Evolutionary conservation across 2,888 invertebrate genomes (phyloP).

Genomic region (Chymomyza fuscimana): DNA sequence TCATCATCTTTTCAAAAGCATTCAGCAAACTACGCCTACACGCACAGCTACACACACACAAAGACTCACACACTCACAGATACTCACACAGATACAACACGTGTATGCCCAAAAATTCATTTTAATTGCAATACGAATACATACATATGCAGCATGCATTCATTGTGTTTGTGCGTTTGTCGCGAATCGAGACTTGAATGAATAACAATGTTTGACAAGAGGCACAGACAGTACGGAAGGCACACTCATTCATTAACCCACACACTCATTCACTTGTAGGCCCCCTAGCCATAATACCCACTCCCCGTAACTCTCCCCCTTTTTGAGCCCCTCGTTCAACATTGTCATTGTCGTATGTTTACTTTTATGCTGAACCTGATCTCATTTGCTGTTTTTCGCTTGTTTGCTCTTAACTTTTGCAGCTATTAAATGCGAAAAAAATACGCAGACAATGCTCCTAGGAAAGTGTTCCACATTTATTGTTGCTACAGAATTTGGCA

Average conservation of each 20-base stretch:
- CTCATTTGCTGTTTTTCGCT: slow-evolving; percentile 57
- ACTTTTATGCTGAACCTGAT: slow-evolving; percentile 51
- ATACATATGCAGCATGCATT: not conserved
- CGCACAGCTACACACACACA: not conserved
- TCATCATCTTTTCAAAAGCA: not conserved
- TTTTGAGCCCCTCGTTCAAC: not conserved
- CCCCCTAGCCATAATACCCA: not conserved
- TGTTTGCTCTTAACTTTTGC: slow-evolving; percentile 49
- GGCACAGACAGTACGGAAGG: too few relatives aligned
- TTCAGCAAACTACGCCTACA: not conserved
- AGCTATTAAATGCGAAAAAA: slow-evolving; percentile 20
- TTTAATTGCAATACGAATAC: not conserved
- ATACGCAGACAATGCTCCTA: not conserved
- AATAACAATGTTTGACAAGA: not conserved
- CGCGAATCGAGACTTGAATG: not conserved
- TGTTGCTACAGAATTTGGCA: not conserved
- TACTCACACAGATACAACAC: slow-evolving; percentile 22
- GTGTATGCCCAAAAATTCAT: slow-evolving; percentile 12
- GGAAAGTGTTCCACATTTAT: not conserved
- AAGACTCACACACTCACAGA: slow-evolving; percentile 5
- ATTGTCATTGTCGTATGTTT: slow-evolving; percentile 20
- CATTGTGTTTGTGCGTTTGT: slow-evolving; percentile 1
- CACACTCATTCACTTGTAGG: not conserved
- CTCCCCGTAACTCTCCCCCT: not conserved
- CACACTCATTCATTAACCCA: not conserved